Percentiles rank a stretch among this genome's conserved stretches.
phyloP scores from a whole-genome alignment of 2,888 invertebrate genomes.

The Sceliomorpha sp. region DNA sequence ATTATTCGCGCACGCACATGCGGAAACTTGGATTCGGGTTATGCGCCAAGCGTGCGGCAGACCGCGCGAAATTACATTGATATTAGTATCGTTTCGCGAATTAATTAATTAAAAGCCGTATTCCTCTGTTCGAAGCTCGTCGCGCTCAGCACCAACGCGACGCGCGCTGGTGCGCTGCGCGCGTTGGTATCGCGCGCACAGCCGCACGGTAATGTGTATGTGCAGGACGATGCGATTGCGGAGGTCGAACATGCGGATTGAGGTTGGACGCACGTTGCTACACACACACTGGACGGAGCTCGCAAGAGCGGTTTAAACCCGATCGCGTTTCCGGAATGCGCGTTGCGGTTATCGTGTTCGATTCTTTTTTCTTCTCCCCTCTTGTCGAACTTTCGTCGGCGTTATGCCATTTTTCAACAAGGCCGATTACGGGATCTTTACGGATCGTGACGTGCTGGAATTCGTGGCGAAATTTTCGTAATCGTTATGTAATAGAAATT shows the following conservation, averaged over 20 bases:
- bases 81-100: conserved; percentile 76
- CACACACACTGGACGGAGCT: conserved; percentile 21
- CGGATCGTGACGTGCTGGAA: too few species aligned
- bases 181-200: conserved; percentile 14
- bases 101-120: conserved; percentile 78
- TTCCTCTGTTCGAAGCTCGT: conserved; percentile 36
- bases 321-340: conserved; percentile 53
- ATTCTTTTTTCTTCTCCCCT: conserved; percentile 15
- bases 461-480: too few species aligned
- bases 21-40: conserved; percentile 15
- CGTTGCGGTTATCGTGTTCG: conserved; percentile 41
- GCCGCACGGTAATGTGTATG: too few species aligned
- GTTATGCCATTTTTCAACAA: conserved; percentile 17
- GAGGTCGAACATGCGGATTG: conserved; percentile 51
- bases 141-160: conserved; percentile 15
- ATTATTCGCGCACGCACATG: conserved; percentile 59
- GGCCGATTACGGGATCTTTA: conserved; percentile 30
- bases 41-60: conserved; percentile 65
- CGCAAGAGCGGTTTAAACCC: conserved; percentile 43
- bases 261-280: conserved; percentile 57
- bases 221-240: conserved; percentile 28
- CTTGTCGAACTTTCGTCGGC: conserved; percentile 17
- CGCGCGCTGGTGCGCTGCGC: conserved; percentile 28
- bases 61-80: conserved; percentile 77
- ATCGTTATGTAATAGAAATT: too few species aligned